These are phyloP conservation scores for Sitophilus oryzae DNA, from an alignment of 1,140 invertebrate genomes.

Conservation along the genomic window DNA sequence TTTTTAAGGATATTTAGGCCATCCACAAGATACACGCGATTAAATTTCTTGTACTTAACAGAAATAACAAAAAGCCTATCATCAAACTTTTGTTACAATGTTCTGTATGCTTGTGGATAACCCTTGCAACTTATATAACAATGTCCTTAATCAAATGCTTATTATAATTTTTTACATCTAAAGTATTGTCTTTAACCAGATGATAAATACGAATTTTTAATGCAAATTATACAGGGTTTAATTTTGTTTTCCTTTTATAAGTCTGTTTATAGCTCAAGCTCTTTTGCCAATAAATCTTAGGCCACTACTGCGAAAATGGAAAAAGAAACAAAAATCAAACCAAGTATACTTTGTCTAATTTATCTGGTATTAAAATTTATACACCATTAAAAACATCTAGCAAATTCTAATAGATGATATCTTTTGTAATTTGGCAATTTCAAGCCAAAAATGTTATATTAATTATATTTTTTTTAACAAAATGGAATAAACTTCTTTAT, in stretches of 20 bases:
- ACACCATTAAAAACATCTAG: conserved; percentile 9
- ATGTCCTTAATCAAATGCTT: conserved; percentile 37
- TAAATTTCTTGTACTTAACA: too few relatives aligned
- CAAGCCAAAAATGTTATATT: conserved; percentile 9
- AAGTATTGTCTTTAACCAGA: conserved; percentile 45
- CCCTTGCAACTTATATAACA: conserved; percentile 29
- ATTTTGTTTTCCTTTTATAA: neutral
- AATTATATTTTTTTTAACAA: conserved; percentile 1
- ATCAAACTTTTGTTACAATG: neutral
- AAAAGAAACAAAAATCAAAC: neutral
- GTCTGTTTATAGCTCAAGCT: neutral
- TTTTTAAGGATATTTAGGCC: neutral
- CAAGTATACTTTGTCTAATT: conserved; percentile 11
- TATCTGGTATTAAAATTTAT: conserved; percentile 16
- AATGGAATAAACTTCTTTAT: conserved; percentile 10
- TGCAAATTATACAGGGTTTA: conserved; percentile 5
- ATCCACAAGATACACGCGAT: neutral
- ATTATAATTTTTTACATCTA: conserved; percentile 40
- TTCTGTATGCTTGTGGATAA: conserved; percentile 9
- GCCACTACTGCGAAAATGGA: neutral
- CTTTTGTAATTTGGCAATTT: conserved; percentile 10
- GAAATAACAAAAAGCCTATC: neutral
- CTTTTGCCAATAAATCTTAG: neutral
- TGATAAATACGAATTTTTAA: conserved; percentile 24
- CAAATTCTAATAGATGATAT: conserved; percentile 13